Percentiles rank a stretch among this genome's conserved stretches.
These are phyloP conservation scores for Blennius ocellaris DNA, from an alignment of 2,113 vertebrate species.

Conservation along the genomic window DNA sequence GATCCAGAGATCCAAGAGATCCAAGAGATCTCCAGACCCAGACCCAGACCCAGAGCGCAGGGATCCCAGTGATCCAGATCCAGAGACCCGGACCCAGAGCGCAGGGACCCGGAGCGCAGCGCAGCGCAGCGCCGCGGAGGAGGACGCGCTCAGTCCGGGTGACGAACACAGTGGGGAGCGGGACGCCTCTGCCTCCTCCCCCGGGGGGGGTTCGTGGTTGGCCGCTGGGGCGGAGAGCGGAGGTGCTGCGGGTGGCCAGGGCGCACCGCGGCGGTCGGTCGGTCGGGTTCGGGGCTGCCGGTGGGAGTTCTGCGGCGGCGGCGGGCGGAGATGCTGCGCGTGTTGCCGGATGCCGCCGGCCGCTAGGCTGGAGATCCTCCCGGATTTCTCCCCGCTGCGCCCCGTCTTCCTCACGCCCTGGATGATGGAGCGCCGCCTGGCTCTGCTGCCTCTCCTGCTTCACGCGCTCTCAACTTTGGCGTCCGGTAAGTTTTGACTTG, in stretches of 20 bases:
- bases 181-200: no score
- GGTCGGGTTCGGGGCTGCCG: no score
- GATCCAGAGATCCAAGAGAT: no score
- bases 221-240: not conserved
- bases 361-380: constrained; percentile 7
- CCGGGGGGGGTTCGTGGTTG: constrained; percentile 9
- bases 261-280: no score
- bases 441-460: constrained; percentile 62
- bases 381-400: constrained; percentile 14
- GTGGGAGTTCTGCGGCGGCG: not conserved
- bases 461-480: constrained; percentile 70
- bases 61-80: no score
- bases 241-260: not conserved
- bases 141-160: no score
- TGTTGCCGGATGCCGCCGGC: constrained; percentile 27
- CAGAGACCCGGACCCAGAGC: not conserved
- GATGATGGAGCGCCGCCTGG: constrained; percentile 77
- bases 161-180: no score
- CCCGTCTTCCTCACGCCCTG: not conserved
- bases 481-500: constrained; percentile 69
- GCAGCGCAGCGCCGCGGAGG: no score
- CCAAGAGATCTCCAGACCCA: no score
- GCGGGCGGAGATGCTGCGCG: constrained; percentile 62
- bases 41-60: no score
- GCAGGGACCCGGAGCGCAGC: no score